A percentile compares a stretch with the other conserved stretches of the same genome.
These are phyloP conservation scores for Enhydra lutris DNA, from an alignment of 2,113 vertebrate species.

Conservation along the genomic window DNA sequence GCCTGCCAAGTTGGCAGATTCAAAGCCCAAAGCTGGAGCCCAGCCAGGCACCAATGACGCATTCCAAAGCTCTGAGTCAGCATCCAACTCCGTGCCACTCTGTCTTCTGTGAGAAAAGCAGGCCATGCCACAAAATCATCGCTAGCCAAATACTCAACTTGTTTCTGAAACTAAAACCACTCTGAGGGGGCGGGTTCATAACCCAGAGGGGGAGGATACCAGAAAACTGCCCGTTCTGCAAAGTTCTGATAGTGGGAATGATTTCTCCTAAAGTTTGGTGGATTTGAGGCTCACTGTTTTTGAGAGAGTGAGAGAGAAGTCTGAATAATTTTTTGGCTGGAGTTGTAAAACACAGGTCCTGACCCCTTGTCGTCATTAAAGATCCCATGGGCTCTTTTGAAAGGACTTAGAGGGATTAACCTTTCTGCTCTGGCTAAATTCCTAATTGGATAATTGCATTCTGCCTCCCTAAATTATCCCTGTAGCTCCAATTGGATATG, in stretches of 20 bases:
- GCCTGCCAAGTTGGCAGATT: conserved; percentile 86
- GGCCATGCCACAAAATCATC: not conserved
- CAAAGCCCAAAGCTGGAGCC: conserved; percentile 73
- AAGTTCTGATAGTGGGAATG: not conserved
- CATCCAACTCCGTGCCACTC: conserved; percentile 58
- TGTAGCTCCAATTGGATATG: conserved; percentile 77
- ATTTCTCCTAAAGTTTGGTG: not conserved
- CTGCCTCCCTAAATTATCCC: conserved; percentile 77
- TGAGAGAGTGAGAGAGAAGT: conserved; percentile 38
- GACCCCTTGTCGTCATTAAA: conserved; percentile 76
- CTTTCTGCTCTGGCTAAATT: conserved; percentile 80
- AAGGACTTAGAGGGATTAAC: conserved; percentile 79
- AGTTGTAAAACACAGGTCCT: conserved; percentile 74
- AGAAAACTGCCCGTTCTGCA: not conserved
- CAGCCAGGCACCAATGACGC: conserved; percentile 77
- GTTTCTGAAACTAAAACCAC: not conserved
- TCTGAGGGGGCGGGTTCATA: not conserved
- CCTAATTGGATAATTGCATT: conserved; percentile 80
- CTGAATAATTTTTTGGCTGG: conserved; percentile 75
- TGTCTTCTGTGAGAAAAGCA: conserved; percentile 33
- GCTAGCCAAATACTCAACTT: not conserved
- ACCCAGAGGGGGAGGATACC: not conserved
- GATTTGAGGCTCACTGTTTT: not conserved
- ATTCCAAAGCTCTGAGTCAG: conserved; percentile 82
- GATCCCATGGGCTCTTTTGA: conserved; percentile 77